These are phyloP conservation scores for Hydroisotoma schaefferi DNA, from an alignment of 2,888 invertebrate species.

Conservation along the genomic window DNA sequence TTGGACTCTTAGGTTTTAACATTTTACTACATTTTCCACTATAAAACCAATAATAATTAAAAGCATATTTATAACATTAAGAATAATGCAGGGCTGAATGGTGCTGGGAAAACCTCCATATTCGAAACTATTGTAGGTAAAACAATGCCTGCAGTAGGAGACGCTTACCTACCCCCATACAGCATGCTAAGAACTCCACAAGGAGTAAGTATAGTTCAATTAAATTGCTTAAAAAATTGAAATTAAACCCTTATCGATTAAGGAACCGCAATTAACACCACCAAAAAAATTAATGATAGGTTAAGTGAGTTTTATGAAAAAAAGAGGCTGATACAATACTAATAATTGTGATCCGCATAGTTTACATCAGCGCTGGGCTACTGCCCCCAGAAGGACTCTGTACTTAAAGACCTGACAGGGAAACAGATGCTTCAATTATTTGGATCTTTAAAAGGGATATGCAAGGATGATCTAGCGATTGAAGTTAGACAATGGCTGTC, in stretches of 20 bases:
- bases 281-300: no score
- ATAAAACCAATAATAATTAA: neutral
- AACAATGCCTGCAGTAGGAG: slow-evolving; percentile 13
- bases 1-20: slow-evolving; percentile 23
- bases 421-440: slow-evolving; percentile 19
- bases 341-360: slow-evolving; percentile 11
- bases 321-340: no score
- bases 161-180: slow-evolving; percentile 16
- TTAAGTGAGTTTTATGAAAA: no score
- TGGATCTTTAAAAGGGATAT: slow-evolving; percentile 17
- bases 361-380: slow-evolving; percentile 20
- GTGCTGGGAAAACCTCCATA: slow-evolving; percentile 20
- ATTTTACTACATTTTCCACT: neutral
- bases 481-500: slow-evolving; percentile 25
- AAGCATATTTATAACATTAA: neutral
- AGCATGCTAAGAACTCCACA: slow-evolving; percentile 16
- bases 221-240: neutral
- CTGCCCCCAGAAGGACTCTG: slow-evolving; percentile 16
- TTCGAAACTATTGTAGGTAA: slow-evolving; percentile 23
- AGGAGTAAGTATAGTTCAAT: slow-evolving; percentile 4
- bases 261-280: neutral
- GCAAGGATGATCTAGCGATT: neutral
- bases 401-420: slow-evolving; percentile 21
- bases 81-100: slow-evolving; percentile 5
- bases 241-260: neutral